phyloP scores from a whole-genome alignment of 2,888 invertebrate species.

The Oscheius onirici region DNA sequence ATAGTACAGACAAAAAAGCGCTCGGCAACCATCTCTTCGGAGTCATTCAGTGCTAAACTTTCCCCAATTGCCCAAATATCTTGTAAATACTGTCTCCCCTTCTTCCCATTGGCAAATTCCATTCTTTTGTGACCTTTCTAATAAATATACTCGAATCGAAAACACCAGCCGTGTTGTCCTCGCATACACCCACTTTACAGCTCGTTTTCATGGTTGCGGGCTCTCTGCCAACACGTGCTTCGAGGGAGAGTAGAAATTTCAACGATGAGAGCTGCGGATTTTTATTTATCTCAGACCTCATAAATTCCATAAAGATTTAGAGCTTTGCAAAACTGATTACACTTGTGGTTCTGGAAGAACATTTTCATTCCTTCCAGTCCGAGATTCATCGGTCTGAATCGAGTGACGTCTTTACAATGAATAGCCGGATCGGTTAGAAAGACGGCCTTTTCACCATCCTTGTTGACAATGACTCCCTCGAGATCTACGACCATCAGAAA shows the following conservation, averaged over 20 bases:
- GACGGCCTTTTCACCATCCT: neutral
- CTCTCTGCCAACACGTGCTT: no score
- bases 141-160: neutral
- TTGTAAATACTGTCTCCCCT: slow-evolving; percentile 10
- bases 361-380: slow-evolving; percentile 21
- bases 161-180: slow-evolving; percentile 7
- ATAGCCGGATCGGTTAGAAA: slow-evolving; percentile 35
- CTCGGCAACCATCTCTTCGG: slow-evolving; percentile 68
- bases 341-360: slow-evolving; percentile 29
- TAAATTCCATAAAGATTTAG: neutral
- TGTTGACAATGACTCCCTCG: slow-evolving; percentile 19
- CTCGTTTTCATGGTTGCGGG: no score
- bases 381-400: slow-evolving; percentile 31
- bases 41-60: slow-evolving; percentile 3
- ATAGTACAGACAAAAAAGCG: slow-evolving; percentile 58
- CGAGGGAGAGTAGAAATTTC: no score
- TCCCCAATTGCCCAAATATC: neutral
- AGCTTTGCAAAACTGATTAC: slow-evolving; percentile 26
- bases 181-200: no score
- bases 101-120: neutral
- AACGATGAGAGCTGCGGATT: no score
- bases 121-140: neutral
- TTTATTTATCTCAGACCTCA: neutral
- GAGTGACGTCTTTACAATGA: slow-evolving; percentile 25
- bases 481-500: slow-evolving; percentile 34